Evolutionary conservation across 2,113 vertebrate genomes (phyloP), one percentile per base, ranked within the genome.

Genomic region (Myotis brandtii): DNA sequence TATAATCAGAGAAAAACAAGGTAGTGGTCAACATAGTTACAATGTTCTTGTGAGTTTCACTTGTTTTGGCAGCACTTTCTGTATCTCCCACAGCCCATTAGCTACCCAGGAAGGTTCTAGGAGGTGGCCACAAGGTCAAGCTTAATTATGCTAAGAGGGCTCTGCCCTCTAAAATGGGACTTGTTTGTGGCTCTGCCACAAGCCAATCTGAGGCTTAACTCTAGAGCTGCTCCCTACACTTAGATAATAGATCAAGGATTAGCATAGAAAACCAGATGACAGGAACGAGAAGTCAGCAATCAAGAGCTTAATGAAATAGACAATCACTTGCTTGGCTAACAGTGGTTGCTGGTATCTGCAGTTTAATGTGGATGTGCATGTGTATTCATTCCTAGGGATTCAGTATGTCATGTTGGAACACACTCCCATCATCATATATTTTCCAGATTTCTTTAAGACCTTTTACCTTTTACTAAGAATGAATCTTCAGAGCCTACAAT

Each of bases 401-500:
- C 97, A 97, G 92, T 95, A 89, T 95, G 97, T 93, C 85, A 40
- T 96, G 85, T 96, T 90, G 93, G 66, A 91, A 92, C 64, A 96
- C 86, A 83, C 23, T 34, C 17, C 12, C 20, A 50, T 16, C 4
- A 40, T 32, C n/a, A 27, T 43, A 46, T 9, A 30, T 64, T 83
- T 54, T 96, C 40, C 14, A 84, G 30, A 66, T 25, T 75, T 75
- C 52, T 52, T 34, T 30, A 70, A 59, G 37, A 37, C 0, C 18
- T 84, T 69, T 88, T 86, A 46, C 20, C 1, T 82, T 73, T 96
- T 80, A 52, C 13, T n/a, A 69, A 87, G 37, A 37, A 86, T 43
- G 20, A 30, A 86, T 54, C 10, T 59, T 70, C 32, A 83, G n/a
- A 62, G 4, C 10, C 20, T 11, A 21, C 73, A 34, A 34, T 6